A percentile compares a stretch with the other conserved stretches of the same genome.
Conservation (phyloP, 2,797 vertebrate species). For the Pangasius sanitwongsei region DNA sequence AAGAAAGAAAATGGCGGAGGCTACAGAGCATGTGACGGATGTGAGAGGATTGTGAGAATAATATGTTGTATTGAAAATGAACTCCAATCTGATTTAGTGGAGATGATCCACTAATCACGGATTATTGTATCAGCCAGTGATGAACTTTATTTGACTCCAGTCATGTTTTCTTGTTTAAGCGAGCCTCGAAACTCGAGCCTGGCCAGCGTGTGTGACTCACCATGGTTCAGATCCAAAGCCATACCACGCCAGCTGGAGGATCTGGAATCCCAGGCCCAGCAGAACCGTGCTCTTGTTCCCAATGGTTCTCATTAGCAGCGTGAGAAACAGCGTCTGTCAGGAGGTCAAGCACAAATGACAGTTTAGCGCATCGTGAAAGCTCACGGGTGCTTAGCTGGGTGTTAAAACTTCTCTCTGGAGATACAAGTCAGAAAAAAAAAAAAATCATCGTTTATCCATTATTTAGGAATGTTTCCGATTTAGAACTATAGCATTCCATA, state of each 20-base stretch:
- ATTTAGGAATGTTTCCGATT: not conserved
- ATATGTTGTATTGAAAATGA: not conserved
- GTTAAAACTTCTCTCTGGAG: not conserved
- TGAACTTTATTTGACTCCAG: not conserved
- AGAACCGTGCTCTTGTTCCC: conserved; percentile 97
- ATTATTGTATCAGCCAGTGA: not conserved
- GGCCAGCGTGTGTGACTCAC: conserved; percentile 73
- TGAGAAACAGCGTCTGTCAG: conserved; percentile 86
- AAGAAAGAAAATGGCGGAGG: not conserved
- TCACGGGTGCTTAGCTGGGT: not conserved
- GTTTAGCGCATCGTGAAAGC: not conserved
- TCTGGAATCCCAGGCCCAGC: conserved; percentile 90
- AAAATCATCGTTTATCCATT: not conserved
- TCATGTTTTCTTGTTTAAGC: not conserved
- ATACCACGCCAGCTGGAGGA: conserved; percentile 91
- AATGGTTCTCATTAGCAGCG: conserved; percentile 88
- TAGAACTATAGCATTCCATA: not conserved
- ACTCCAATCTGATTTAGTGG: not conserved
- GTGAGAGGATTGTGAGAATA: not conserved
- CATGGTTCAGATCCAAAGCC: conserved; percentile 92
- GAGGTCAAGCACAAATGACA: conserved; percentile 57
- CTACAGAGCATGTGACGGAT: not conserved
- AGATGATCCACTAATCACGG: not conserved
- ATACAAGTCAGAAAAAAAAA: not conserved
- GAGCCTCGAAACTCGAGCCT: not conserved